phyloP scores from a whole-genome alignment of 2,797 vertebrate species.

The Gymnodraco acuticeps region DNA sequence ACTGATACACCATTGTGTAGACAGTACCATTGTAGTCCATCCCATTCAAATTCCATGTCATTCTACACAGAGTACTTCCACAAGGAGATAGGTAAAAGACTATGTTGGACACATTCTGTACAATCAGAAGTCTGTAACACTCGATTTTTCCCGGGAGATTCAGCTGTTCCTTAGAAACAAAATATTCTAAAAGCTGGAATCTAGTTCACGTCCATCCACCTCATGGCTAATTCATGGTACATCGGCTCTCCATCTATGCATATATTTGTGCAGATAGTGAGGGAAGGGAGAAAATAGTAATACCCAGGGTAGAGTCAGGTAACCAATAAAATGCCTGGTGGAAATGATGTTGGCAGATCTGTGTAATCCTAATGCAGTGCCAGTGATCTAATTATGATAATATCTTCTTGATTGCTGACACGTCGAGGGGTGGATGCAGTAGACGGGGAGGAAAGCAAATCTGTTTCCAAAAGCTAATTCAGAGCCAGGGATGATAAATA shows the following conservation, averaged over 20 bases:
- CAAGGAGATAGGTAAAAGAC: slow-evolving; percentile 41
- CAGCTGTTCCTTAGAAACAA: slow-evolving; percentile 25
- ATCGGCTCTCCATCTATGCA: slow-evolving; percentile 49
- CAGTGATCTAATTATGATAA: slow-evolving; percentile 86
- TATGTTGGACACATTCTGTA: slow-evolving; percentile 13
- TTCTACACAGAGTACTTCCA: slow-evolving; percentile 59
- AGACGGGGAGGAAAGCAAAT: slow-evolving; percentile 18
- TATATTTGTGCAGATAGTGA: slow-evolving; percentile 31
- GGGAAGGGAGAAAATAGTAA: neutral
- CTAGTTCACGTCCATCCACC: slow-evolving; percentile 68
- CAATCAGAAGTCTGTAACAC: neutral
- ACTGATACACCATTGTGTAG: slow-evolving; percentile 58
- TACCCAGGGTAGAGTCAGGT: slow-evolving; percentile 53
- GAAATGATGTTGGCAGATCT: slow-evolving; percentile 78
- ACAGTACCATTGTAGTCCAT: slow-evolving; percentile 32
- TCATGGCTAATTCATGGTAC: slow-evolving; percentile 78
- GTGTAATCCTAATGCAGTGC: slow-evolving; percentile 68
- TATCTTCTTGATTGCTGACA: slow-evolving; percentile 81
- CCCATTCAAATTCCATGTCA: slow-evolving; percentile 60
- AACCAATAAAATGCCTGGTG: slow-evolving; percentile 69
- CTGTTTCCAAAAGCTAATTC: slow-evolving; percentile 55
- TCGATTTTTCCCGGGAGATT: slow-evolving; percentile 26
- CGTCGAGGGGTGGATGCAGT: slow-evolving; percentile 58
- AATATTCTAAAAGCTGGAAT: slow-evolving; percentile 64
- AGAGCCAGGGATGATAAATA: slow-evolving; percentile 13